phyloP scores from a whole-genome alignment of 2,888 invertebrate species.

The Stenurella melanura region DNA sequence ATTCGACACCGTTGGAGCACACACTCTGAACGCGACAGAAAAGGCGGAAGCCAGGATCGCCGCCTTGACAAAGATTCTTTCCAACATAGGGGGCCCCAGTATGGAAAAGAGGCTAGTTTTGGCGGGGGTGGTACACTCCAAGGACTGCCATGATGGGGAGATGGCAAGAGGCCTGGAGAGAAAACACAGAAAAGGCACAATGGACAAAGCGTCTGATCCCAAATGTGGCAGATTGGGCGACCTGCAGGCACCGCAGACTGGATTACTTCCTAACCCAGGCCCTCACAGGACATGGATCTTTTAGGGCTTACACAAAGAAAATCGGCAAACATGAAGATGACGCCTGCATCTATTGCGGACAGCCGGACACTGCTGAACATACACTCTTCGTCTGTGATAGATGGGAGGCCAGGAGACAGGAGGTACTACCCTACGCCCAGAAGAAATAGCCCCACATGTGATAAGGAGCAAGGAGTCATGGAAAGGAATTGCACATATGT shows the following conservation, averaged over 20 bases:
- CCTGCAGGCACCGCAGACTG: not conserved
- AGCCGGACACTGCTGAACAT: not conserved
- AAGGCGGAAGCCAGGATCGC: conserved; percentile 48
- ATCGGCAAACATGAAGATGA: not conserved
- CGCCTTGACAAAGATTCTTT: conserved; percentile 54
- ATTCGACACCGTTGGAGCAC: conserved; percentile 51
- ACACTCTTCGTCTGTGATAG: no score
- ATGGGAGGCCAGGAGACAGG: no score
- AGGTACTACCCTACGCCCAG: no score
- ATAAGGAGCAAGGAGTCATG: no score
- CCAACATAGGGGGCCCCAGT: conserved; percentile 42
- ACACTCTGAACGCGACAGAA: conserved; percentile 44
- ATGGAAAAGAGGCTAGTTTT: conserved; percentile 29
- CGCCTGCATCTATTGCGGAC: not conserved
- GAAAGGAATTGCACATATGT: no score
- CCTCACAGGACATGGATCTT: not conserved
- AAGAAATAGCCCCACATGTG: no score
- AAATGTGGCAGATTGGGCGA: not conserved
- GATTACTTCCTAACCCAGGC: not conserved
- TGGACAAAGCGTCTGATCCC: conserved; percentile 8
- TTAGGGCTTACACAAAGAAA: not conserved
- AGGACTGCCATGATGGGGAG: no score
- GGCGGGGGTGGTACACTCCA: conserved; percentile 30
- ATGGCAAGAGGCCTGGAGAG: no score
- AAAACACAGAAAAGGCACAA: not conserved